phyloP scores from a whole-genome alignment of 1,140 invertebrate genomes.

The Vanessa tameamea region DNA sequence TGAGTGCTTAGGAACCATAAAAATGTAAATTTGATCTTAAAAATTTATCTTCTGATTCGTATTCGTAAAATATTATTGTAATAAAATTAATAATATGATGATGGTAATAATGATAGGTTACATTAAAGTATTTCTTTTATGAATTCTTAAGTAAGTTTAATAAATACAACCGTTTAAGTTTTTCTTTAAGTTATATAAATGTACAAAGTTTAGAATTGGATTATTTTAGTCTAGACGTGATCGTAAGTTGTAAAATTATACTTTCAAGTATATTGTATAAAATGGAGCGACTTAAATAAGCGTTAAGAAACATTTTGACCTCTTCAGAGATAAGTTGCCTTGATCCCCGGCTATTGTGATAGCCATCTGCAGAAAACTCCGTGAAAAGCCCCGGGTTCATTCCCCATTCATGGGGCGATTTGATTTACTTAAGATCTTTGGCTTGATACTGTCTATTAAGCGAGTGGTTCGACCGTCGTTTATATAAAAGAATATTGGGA shows the following conservation, averaged over 20 bases:
- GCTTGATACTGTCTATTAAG: conserved; percentile 77
- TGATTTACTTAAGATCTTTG: conserved; percentile 80
- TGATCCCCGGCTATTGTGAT: conserved; percentile 77
- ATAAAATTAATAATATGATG: conserved; percentile 38
- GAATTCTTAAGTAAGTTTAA: conserved; percentile 1
- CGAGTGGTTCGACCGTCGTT: conserved; percentile 60
- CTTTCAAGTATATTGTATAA: conserved; percentile 21
- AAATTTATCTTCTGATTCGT: conserved; percentile 35
- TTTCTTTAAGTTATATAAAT: conserved; percentile 7
- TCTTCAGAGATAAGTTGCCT: conserved; percentile 70
- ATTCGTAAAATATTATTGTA: conserved; percentile 50
- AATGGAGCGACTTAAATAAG: conserved; percentile 73
- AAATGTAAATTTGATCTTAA: conserved; percentile 68
- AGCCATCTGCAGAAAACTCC: conserved; percentile 71
- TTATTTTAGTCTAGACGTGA: conserved; percentile 56
- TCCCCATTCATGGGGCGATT: conserved; percentile 78
- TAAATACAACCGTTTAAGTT: not conserved
- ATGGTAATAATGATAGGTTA: not conserved
- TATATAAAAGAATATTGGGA: conserved; percentile 58
- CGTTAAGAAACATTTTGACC: conserved; percentile 76
- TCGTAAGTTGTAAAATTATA: conserved; percentile 7
- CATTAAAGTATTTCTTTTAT: not conserved
- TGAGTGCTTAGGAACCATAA: conserved; percentile 72
- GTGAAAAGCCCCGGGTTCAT: conserved; percentile 75
- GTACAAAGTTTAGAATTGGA: conserved; percentile 39